Conservation (phyloP, 2,113 vertebrate species). For the Ageneiosus marmoratus region DNA sequence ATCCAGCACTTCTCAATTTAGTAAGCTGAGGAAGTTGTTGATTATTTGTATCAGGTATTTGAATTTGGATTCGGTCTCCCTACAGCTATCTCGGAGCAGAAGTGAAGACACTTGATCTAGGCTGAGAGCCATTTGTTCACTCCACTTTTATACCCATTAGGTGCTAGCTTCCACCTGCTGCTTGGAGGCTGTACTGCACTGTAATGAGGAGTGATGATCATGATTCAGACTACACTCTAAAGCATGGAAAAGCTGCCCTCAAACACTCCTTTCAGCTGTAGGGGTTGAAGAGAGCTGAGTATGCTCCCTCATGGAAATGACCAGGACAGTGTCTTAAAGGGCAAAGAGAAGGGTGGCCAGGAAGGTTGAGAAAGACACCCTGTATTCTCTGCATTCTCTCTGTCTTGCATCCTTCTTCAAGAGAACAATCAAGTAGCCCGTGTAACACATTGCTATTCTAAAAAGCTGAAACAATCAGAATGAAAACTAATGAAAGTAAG, state of each 20-base stretch:
- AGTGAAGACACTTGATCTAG: conserved; percentile 11
- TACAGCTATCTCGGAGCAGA: not conserved
- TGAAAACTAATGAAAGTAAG: conserved; percentile 36
- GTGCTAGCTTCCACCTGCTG: conserved; percentile 28
- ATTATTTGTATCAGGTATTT: not conserved
- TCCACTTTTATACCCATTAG: conserved; percentile 36
- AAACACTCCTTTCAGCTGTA: conserved; percentile 76
- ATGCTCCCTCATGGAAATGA: conserved; percentile 70
- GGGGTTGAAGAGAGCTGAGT: conserved; percentile 62
- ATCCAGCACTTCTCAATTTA: not conserved
- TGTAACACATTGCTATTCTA: conserved; percentile 19
- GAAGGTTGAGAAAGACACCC: conserved; percentile 27
- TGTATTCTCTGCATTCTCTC: conserved; percentile 7
- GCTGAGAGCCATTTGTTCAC: conserved; percentile 24
- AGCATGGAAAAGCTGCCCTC: conserved; percentile 61
- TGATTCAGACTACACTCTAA: conserved; percentile 36
- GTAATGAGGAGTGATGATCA: conserved; percentile 32
- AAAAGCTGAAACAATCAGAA: conserved; percentile 2
- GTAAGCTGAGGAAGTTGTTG: not conserved
- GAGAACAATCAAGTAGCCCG: conserved; percentile 29
- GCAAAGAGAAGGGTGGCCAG: conserved; percentile 71
- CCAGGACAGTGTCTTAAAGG: conserved; percentile 72
- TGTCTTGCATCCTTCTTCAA: not conserved
- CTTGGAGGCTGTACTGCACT: conserved; percentile 21
- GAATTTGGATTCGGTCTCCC: not conserved